Evolutionary conservation across 2,113 vertebrate species (phyloP), one percentile per base, ranked within the genome.

Genomic region (Siniperca chuatsi): DNA sequence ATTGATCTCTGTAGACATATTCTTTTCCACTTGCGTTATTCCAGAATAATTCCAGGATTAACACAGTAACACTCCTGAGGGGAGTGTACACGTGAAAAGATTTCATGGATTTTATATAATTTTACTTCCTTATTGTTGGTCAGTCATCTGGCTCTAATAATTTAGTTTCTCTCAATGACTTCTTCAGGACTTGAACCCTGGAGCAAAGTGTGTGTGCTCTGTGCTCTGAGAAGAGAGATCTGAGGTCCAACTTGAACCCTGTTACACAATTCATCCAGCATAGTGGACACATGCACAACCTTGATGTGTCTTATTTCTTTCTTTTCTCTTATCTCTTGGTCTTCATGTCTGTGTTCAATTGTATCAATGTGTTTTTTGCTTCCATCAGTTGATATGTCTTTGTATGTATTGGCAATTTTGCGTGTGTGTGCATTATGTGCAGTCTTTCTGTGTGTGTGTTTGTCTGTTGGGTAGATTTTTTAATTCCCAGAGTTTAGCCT

Each of bases 401-500:
- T 16, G 25, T 46, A 13, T 64, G 8, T 29, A 2, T 50, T 62
- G 15, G 23, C 29, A 37, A 13, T 62, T 68, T 60, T 46, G 12
- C 7, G 40, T 60, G 25, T 42, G 46, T 87, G 35, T 35, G 8
- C 67, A 15, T n/a, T 73, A n/a, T 61, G 6, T 62, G 50, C 29
- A 65, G 44, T 78, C 23, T 46, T 46, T 48, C 8, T 78, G 25
- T 48, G 40, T 84, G 55, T 52, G 25, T 40, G 21, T 78, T 71
- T 61, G 74, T 74, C 23, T 84, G 33, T 64, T 80, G 46, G 37
- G 64, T 75, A 21, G 40, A 69, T 75, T 57, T 79, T 78, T 78
- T 88, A 78, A 90, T 87, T 83, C 81, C 62, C 76, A 79, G 67
- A 83, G 72, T 82, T 89, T 90, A 73, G 81, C 82, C 79, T 5